phyloP scores from a whole-genome alignment of 2,888 invertebrate species.

The Julus scanicus region DNA sequence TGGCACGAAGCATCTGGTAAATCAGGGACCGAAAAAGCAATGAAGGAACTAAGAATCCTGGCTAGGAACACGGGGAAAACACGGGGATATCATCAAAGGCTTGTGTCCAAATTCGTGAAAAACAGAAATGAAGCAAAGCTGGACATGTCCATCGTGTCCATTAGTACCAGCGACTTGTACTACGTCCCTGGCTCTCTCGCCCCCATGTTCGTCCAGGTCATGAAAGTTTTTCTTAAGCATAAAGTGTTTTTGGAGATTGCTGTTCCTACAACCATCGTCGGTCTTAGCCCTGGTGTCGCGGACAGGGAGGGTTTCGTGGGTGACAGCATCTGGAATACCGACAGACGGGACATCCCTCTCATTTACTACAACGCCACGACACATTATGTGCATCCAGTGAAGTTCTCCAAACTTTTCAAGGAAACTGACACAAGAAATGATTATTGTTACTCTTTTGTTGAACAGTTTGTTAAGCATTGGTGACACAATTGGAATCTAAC shows the following conservation, averaged over 20 bases:
- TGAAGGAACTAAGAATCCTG: not conserved
- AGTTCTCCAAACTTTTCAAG: constrained; percentile 39
- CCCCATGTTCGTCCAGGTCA: constrained; percentile 9
- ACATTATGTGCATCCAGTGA: constrained; percentile 50
- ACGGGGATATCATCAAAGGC: not conserved
- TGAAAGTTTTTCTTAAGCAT: constrained; percentile 50
- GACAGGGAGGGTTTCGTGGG: not conserved
- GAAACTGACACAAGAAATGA: not conserved
- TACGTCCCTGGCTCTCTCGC: constrained; percentile 34
- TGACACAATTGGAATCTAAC: not conserved
- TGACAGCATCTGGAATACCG: constrained; percentile 31
- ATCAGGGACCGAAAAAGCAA: not conserved
- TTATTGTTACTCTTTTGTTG: constrained; percentile 35
- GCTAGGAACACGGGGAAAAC: not conserved
- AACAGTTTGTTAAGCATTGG: constrained; percentile 49
- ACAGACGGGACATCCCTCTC: not conserved
- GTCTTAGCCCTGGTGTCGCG: not conserved
- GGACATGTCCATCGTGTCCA: constrained; percentile 12
- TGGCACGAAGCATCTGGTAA: not conserved
- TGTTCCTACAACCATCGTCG: constrained; percentile 49
- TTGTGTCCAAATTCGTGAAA: not conserved
- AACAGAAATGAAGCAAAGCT: not conserved
- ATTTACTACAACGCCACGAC: constrained; percentile 23
- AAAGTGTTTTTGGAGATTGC: constrained; percentile 53
- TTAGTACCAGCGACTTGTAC: constrained; percentile 41